phyloP scores from a whole-genome alignment of 2,797 vertebrate genomes.

The Semaprochilodus insignis region DNA sequence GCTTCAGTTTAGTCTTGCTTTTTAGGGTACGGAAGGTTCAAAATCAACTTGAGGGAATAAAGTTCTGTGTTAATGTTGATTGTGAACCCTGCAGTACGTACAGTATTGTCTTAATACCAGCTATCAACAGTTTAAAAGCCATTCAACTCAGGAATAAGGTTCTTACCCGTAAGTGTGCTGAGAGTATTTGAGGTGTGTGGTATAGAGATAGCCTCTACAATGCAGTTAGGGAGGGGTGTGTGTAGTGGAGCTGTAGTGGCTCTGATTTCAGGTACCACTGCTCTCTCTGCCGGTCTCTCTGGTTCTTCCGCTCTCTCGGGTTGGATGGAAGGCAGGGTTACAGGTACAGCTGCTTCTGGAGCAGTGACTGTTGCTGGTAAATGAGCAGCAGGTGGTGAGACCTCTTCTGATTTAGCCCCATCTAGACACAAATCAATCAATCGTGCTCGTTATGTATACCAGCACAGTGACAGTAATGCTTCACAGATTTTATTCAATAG shows the following conservation, averaged over 20 bases:
- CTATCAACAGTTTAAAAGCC: neutral
- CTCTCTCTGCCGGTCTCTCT: conserved; percentile 64
- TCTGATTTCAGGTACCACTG: conserved; percentile 65
- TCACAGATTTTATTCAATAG: too few species aligned
- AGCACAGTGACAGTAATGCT: neutral
- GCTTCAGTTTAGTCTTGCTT: too few species aligned
- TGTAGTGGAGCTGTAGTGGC: conserved; percentile 72
- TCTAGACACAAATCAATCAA: conserved; percentile 58
- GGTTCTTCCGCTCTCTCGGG: conserved; percentile 67
- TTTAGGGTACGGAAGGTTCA: too few species aligned
- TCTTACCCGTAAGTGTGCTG: conserved; percentile 69
- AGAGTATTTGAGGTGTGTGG: conserved; percentile 69
- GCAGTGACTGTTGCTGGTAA: conserved; percentile 55
- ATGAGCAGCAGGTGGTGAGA: conserved; percentile 73
- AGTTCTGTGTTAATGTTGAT: too few species aligned
- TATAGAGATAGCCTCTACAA: conserved; percentile 71
- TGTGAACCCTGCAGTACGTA: too few species aligned
- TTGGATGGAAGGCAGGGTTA: conserved; percentile 63
- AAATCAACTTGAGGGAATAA: too few species aligned
- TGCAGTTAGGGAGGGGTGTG: conserved; percentile 69
- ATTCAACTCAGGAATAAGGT: neutral
- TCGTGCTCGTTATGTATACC: neutral
- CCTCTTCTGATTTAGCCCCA: conserved; percentile 69
- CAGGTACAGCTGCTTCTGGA: conserved; percentile 74
- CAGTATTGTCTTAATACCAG: too few species aligned